A percentile compares a stretch with the other conserved stretches of the same genome.
phyloP scores from a whole-genome alignment of 2,888 invertebrate species.

The Pardosa pseudoannulata region DNA sequence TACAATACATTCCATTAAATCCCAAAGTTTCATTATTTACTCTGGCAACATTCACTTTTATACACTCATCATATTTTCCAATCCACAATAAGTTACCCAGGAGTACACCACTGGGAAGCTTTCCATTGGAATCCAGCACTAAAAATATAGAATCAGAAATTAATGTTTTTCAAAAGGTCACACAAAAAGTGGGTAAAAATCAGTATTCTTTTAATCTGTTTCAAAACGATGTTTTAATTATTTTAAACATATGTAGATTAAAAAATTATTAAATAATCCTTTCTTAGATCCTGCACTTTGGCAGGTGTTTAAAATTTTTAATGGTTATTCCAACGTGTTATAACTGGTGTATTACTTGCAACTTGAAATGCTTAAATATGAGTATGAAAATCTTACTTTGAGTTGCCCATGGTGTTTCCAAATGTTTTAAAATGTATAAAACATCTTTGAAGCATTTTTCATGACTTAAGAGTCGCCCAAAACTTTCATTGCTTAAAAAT shows the following conservation, averaged over 20 bases:
- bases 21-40: conserved; percentile 2
- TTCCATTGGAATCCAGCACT: conserved; percentile 48
- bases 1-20: conserved; percentile 35
- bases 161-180: too few relatives aligned
- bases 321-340: too few relatives aligned
- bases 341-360: too few relatives aligned
- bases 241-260: too few relatives aligned
- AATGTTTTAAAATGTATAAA: conserved; percentile 19
- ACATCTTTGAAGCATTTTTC: conserved; percentile 36
- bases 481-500: too few relatives aligned
- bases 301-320: too few relatives aligned
- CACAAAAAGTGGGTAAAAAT: too few relatives aligned
- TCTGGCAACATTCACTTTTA: not conserved
- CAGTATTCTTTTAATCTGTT: too few relatives aligned
- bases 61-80: conserved; percentile 54
- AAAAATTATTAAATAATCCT: not conserved
- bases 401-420: conserved; percentile 31
- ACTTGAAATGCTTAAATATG: too few relatives aligned
- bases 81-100: conserved; percentile 49
- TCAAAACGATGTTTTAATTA: too few relatives aligned
- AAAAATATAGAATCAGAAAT: not conserved
- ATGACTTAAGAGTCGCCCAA: not conserved
- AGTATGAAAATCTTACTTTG: conserved; percentile 39
- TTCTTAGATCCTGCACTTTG: too few relatives aligned
- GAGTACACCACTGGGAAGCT: conserved; percentile 43